Evolutionary conservation across 1,140 invertebrate genomes (phyloP).

Genomic region (Pseudomyrmex concolor): DNA sequence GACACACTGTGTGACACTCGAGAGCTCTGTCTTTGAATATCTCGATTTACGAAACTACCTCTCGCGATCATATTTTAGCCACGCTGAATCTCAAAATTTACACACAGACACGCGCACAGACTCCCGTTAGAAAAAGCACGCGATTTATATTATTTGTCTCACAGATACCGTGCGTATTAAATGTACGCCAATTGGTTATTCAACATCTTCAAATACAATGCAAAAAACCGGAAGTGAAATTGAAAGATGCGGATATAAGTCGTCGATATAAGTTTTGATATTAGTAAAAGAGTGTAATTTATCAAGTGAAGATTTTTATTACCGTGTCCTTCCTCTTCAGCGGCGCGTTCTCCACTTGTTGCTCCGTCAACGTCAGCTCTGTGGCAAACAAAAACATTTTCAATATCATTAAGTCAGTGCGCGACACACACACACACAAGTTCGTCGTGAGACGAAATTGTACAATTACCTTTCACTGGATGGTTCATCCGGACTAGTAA

Average conservation of each 20-base stretch:
- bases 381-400: slow-evolving; percentile 46
- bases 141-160: not conserved
- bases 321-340: slow-evolving; percentile 85
- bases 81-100: slow-evolving; percentile 1
- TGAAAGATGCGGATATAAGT: slow-evolving; percentile 12
- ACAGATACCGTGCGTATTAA: slow-evolving; percentile 25
- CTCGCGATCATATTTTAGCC: slow-evolving; percentile 3
- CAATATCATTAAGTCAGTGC: not conserved
- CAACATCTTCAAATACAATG: slow-evolving; percentile 10
- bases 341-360: slow-evolving; percentile 86
- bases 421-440: not conserved
- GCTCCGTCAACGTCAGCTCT: slow-evolving; percentile 88
- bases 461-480: slow-evolving; percentile 84
- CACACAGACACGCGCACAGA: not conserved
- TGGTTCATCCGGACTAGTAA: slow-evolving; percentile 86
- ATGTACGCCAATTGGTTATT: slow-evolving; percentile 11
- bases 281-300: slow-evolving; percentile 37
- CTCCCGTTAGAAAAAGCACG: slow-evolving; percentile 32
- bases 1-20: not conserved
- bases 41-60: slow-evolving; percentile 14
- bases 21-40: slow-evolving; percentile 19
- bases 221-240: not conserved
- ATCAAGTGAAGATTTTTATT: slow-evolving; percentile 65
- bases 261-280: slow-evolving; percentile 17
- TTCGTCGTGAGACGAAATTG: not conserved